Evolutionary conservation across 2,888 invertebrate species (phyloP), one percentile per base, ranked within the genome.

Genomic region (Amorpha juglandis): DNA sequence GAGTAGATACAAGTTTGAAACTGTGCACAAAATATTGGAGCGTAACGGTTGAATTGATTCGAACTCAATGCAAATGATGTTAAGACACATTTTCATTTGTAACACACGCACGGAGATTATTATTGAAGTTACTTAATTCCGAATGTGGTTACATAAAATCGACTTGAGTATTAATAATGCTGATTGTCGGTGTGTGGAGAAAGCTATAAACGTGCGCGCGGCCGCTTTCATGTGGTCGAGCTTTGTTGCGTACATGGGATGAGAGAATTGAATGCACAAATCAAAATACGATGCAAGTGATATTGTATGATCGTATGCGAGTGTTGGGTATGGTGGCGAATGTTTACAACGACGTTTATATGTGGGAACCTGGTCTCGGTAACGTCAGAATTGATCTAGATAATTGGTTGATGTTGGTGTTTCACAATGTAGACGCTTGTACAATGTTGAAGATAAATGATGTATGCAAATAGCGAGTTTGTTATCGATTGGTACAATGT

Each of bases 151-250:
- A 77, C 74, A 73, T 78, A 72, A 70, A 70, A 72, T 69, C 58
- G 42, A 42, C 38, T 58, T 19, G 47, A 48, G 55, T 64, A 55
- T 58, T 64, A 64, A 58, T 72, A 69, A 72, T 62, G 64, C 65
- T 19, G 55, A 48, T 55, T 38, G 58, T 64, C 64, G 45, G 53
- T 38, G 48, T 65, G 35, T 58, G 79, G 86, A 83, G 88, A 88
- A 88, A 88, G 88, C 86, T 82, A 75, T 77, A 76, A 69, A 76
- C 75, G 78, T 75, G 70, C 70, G 77, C 80, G 84, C 80, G 84
- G 84, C 80, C 78, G 79, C 87, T 86, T 87, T 88, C 85, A 83
- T 84, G 80, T 79, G 79, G 83, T 77, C 72, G 77, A 83, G 82
- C 82, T 85, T 83, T 79, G 77, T 77, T 79, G 74, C 74, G 66